Evolutionary conservation across 2,113 vertebrate species (phyloP).

Genomic region (Morone chrysops): DNA sequence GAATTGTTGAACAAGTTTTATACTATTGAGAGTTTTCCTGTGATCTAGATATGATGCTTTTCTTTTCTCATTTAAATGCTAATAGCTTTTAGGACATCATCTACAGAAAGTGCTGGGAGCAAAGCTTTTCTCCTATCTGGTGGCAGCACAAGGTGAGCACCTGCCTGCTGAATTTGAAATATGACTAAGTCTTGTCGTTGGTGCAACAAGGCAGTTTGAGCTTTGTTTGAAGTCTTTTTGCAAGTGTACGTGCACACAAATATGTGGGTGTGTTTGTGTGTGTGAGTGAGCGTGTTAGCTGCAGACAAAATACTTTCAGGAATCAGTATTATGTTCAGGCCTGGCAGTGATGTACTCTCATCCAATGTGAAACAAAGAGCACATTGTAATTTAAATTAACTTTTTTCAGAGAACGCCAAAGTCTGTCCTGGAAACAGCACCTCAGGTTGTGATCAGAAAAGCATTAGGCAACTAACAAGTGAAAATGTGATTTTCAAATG

Average conservation of each 20-base stretch:
- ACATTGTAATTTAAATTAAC: constrained; percentile 36
- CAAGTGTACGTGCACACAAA: background rate
- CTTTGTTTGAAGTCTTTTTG: constrained; percentile 36
- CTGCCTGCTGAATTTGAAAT: constrained; percentile 66
- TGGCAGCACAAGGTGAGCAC: constrained; percentile 72
- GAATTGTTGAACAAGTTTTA: constrained; percentile 57
- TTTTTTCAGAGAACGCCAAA: constrained; percentile 19
- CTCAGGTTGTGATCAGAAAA: background rate
- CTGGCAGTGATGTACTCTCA: constrained; percentile 17
- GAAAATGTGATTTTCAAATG: background rate
- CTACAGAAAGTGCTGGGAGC: constrained; percentile 62
- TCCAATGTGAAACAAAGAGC: constrained; percentile 53
- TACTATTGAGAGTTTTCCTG: constrained; percentile 45
- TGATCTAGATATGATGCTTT: constrained; percentile 78
- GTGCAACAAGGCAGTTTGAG: constrained; percentile 14
- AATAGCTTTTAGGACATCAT: constrained; percentile 78
- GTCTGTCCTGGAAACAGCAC: background rate
- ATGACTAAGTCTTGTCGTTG: constrained; percentile 52
- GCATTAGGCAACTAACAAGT: background rate
- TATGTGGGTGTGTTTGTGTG: constrained; percentile 22
- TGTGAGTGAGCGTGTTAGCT: constrained; percentile 4
- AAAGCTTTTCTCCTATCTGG: constrained; percentile 76
- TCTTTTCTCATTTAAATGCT: constrained; percentile 87
- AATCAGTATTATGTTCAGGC: constrained; percentile 40
- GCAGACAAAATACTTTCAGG: constrained; percentile 31